These are phyloP conservation scores for Vidua macroura DNA, from an alignment of 2,113 vertebrate genomes.

Conservation along the genomic window DNA sequence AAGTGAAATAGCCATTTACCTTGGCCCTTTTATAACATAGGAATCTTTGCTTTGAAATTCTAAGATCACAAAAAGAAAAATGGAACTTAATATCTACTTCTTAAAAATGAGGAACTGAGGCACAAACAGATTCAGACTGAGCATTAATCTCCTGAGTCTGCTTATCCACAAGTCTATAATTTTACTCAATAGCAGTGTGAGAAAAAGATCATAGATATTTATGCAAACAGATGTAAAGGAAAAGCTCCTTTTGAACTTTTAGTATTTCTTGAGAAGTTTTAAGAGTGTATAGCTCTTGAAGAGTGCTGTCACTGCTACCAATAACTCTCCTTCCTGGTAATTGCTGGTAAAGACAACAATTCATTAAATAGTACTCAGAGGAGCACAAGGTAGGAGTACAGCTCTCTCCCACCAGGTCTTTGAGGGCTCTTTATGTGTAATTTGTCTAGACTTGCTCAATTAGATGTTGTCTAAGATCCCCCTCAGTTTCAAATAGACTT, in stretches of 20 bases:
- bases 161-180: not conserved
- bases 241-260: not conserved
- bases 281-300: not conserved
- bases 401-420: not conserved
- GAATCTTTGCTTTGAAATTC: not conserved
- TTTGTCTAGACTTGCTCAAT: slow-evolving; percentile 18
- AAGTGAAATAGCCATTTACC: not conserved
- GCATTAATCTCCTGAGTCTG: not conserved
- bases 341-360: not conserved
- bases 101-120: not conserved
- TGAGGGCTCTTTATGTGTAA: not conserved
- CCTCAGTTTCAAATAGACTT: not conserved
- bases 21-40: not conserved
- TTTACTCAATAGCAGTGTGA: not conserved
- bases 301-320: not conserved
- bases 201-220: not conserved
- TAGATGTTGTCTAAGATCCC: not conserved
- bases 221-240: not conserved
- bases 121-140: not conserved
- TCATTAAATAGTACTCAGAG: slow-evolving; percentile 7
- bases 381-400: not conserved
- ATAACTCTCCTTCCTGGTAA: not conserved
- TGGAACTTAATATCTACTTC: not conserved
- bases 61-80: not conserved
- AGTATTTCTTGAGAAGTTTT: not conserved